Evolutionary conservation across 1,140 invertebrate species (phyloP).

Genomic region (Pogonomyrmex californicus): DNA sequence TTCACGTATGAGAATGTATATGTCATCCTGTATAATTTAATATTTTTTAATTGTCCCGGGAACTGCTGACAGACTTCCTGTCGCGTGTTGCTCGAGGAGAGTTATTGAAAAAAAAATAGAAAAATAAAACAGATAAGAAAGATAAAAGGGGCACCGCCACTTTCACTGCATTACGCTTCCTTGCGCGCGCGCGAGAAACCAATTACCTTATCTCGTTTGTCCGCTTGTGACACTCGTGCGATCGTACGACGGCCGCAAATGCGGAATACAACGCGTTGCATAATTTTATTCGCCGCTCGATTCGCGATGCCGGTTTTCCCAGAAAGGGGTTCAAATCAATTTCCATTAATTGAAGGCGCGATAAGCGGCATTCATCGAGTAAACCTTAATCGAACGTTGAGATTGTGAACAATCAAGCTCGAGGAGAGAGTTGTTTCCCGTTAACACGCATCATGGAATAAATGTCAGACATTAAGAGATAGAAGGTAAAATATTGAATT

Average conservation of each 20-base stretch:
- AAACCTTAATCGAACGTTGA: not conserved
- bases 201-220: not conserved
- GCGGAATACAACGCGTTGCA: conserved; percentile 6
- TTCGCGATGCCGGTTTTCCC: not conserved
- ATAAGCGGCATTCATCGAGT: not conserved
- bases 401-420: conserved; percentile 8
- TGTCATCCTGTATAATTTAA: no score
- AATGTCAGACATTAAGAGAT: conserved; percentile 29
- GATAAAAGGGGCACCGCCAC: not conserved
- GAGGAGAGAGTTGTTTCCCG: not conserved
- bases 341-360: conserved; percentile 10
- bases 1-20: no score
- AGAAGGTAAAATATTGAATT: not conserved
- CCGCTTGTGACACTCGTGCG: not conserved
- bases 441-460: not conserved
- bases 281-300: not conserved
- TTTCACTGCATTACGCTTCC: not conserved
- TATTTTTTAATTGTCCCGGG: not conserved
- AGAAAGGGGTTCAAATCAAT: not conserved
- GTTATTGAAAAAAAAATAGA: no score
- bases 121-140: not conserved
- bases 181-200: not conserved
- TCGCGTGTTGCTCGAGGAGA: not conserved
- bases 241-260: not conserved
- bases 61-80: not conserved